A percentile compares a stretch with the other conserved stretches of the same genome.
These are phyloP conservation scores for Sus scrofa DNA, from an alignment of 2,113 vertebrate genomes.

Conservation along the genomic window T2T-Sscrofa CM000825.6:87766501-87767000, in stretches of 20 bases:
- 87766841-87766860: too few relatives aligned
- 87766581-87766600: background rate
- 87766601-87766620: too few relatives aligned
- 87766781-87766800: too few relatives aligned
- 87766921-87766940: background rate
- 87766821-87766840: too few relatives aligned
- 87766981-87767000: background rate
- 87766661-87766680: background rate
- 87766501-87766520: background rate
- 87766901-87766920: background rate
- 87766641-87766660: too few relatives aligned
- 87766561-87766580: background rate
- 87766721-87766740: background rate
- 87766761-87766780: too few relatives aligned
- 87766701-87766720: background rate
- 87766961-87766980: background rate
- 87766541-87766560: background rate
- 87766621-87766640: background rate
- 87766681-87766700: background rate
- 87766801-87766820: too few relatives aligned
- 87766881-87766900: background rate
- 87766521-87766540: background rate
- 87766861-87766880: background rate
- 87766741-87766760: too few relatives aligned
- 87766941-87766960: background rate